Evolutionary conservation across 2,113 vertebrate genomes (phyloP).

Genomic region (Burhinus oedicnemus): DNA sequence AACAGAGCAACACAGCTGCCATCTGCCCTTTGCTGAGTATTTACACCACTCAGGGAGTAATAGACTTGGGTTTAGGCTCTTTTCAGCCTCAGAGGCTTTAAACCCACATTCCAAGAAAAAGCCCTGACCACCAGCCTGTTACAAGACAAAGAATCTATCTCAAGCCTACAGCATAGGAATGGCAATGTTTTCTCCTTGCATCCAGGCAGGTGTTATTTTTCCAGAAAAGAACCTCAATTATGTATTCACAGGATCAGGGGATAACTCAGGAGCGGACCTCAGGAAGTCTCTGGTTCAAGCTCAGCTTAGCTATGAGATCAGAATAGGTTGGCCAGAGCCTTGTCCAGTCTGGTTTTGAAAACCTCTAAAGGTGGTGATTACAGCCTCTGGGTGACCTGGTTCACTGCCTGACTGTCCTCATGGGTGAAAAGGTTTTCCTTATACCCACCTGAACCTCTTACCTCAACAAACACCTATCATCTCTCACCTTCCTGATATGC

Average conservation of each 20-base stretch:
- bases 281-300: not conserved
- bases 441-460: not conserved
- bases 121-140: not conserved
- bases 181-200: not conserved
- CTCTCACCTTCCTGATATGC: not conserved
- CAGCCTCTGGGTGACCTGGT: not conserved
- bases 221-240: not conserved
- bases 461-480: not conserved
- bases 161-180: not conserved
- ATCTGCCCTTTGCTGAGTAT: not conserved
- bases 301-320: not conserved
- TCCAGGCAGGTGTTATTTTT: not conserved
- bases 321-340: not conserved
- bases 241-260: not conserved
- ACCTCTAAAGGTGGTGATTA: not conserved
- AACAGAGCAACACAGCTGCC: not conserved
- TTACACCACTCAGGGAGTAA: not conserved
- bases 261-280: not conserved
- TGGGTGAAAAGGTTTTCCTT: not conserved
- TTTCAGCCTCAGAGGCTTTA: not conserved
- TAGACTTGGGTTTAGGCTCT: not conserved
- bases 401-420: not conserved
- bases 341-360: not conserved
- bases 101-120: not conserved
- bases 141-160: not conserved